A percentile compares a stretch with the other conserved stretches of the same genome.
Conservation (phyloP, 2,113 vertebrate genomes). For the Tupaia chinensis region DNA sequence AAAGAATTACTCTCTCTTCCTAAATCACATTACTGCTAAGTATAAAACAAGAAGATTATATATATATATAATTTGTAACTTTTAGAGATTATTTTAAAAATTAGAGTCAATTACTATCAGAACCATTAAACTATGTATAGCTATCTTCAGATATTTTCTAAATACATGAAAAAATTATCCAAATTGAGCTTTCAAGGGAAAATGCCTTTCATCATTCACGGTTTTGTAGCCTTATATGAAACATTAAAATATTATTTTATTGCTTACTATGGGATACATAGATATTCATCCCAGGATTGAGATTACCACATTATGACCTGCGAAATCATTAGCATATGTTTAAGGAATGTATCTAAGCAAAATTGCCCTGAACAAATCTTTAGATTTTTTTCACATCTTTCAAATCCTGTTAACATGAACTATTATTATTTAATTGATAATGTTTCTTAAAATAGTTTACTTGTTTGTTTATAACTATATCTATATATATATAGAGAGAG, state of each 20-base stretch:
- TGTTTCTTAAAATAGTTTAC: neutral
- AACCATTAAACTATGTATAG: neutral
- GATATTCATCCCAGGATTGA: neutral
- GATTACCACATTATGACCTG: neutral
- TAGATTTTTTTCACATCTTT: neutral
- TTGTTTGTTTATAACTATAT: neutral
- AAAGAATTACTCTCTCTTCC: neutral
- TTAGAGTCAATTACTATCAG: neutral
- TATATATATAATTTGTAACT: neutral
- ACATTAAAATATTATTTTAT: neutral
- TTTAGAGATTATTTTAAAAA: conserved; percentile 12
- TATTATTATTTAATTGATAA: neutral
- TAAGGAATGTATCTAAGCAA: neutral
- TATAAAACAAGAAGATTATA: conserved; percentile 14
- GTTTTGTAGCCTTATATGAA: neutral
- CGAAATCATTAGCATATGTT: neutral
- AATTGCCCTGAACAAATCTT: neutral
- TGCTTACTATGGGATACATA: neutral
- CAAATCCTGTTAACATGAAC: neutral
- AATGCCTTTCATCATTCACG: neutral
- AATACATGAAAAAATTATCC: neutral
- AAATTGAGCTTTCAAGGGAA: neutral
- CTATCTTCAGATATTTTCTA: neutral
- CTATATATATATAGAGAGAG: no score
- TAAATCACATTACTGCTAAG: neutral